Conservation (phyloP, 2,888 invertebrate genomes). For the Orthonevra nobilis region DNA sequence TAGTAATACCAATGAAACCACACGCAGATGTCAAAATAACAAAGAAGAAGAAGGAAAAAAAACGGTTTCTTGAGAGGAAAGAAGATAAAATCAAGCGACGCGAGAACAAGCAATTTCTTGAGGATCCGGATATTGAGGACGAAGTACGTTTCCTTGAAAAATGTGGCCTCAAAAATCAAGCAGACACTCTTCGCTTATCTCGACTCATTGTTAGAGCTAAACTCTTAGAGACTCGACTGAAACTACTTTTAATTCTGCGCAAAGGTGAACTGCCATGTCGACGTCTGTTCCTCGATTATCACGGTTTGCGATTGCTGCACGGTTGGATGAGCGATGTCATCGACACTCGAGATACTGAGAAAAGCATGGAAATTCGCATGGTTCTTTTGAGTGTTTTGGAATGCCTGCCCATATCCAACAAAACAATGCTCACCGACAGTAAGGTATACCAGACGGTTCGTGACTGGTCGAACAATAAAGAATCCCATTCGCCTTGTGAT, state of each 20-base stretch:
- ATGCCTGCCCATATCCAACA: slow-evolving; percentile 94
- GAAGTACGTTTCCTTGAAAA: slow-evolving; percentile 90
- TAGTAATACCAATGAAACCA: slow-evolving; percentile 19
- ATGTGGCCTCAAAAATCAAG: slow-evolving; percentile 92
- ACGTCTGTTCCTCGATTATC: slow-evolving; percentile 94
- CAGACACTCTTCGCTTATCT: slow-evolving; percentile 93
- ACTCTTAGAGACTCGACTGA: slow-evolving; percentile 87
- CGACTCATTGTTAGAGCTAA: slow-evolving; percentile 96
- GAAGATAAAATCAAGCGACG: slow-evolving; percentile 59
- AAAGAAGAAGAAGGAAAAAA: slow-evolving; percentile 74
- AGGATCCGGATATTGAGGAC: slow-evolving; percentile 88
- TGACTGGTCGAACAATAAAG: slow-evolving; percentile 85
- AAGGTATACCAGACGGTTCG: slow-evolving; percentile 92
- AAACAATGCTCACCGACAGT: slow-evolving; percentile 95
- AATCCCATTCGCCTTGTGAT: slow-evolving; percentile 65
- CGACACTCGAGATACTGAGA: slow-evolving; percentile 73
- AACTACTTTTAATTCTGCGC: slow-evolving; percentile 89
- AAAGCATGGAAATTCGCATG: slow-evolving; percentile 81
- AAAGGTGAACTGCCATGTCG: slow-evolving; percentile 91
- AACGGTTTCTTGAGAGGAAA: slow-evolving; percentile 66
- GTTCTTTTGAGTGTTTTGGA: slow-evolving; percentile 90
- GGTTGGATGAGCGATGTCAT: slow-evolving; percentile 91
- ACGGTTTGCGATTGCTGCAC: slow-evolving; percentile 93
- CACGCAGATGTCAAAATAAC: slow-evolving; percentile 1
- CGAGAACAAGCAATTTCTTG: slow-evolving; percentile 80